Base-by-base conservation (phyloP, 1,140 invertebrate species). In the Orchestia grillus region DNA sequence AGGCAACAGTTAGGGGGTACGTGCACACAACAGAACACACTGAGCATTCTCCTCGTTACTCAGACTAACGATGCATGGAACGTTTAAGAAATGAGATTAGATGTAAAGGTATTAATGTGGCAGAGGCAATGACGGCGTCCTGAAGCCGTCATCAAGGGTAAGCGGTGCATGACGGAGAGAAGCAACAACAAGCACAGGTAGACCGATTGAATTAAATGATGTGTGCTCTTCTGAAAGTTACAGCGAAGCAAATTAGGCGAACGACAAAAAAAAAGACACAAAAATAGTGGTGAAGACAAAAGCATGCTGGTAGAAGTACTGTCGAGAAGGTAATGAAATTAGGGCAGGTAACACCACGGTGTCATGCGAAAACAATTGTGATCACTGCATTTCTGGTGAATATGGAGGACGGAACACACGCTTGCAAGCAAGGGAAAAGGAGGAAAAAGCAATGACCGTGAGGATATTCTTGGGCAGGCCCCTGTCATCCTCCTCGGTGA, bases 401-500 rank as follows among this genome's bases (percentile, higher is more conserved):
- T 28, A 77, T 23, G 62, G 62, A 77, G 62, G 62, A 77, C 62
- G 28, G 62, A 77, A 77, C 62, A 77, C 62, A 77, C 62, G 62
- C 62, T 77, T 36, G 91, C 91, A 94, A 94, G 44, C 45, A 44
- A 95, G 92, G 41, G 88, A 53, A 95, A 96, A 91, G 44, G 57
- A 87, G 47, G 43, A 42, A 47, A 96, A 96, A 88, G 96, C 97
- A 98, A 95, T 95, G 96, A 99, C 99, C 99, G 99, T 98, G 96
- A 99, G 98, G 96, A 99, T 98, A 96, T 98, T 98, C 98, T 99
- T 99, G 96, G 99, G 99, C 97, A 99, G 98, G 97, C 99, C 99
- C 97, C 99, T 98, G 98, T 99, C 99, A 97, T 99, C 99, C 97
- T 99, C 99, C 97, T 99, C 99, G 8, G 99, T 99, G 97, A 99